Evolutionary conservation across 2,113 vertebrate species (phyloP), one percentile per base, ranked within the genome.

Genomic region (Scortum barcoo): DNA sequence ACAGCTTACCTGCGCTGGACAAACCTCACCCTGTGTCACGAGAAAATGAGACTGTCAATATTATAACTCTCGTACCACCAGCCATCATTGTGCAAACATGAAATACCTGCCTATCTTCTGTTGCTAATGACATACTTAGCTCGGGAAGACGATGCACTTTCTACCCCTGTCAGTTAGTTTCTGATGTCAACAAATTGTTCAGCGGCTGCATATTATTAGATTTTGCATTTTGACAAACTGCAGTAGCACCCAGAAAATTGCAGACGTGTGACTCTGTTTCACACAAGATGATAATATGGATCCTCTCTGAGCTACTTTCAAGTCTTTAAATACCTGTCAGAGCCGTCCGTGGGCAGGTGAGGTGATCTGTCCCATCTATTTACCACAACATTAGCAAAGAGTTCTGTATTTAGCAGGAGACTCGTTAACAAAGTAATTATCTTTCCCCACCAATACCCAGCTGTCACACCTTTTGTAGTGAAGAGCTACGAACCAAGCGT

Each of bases 31-130:
- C 75, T 46, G 65, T 16, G 36, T 0, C 4, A 74, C 11, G 22
- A 78, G 86, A 57, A 80, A 85, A 88, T 73, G 20, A 72, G 61
- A 63, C 69, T 63, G 71, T 85, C 76, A 75, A 22, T 72, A 74
- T 81, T 38, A 51, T 20, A 57, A 62, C 44, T 19, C 46, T 63
- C 46, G 19, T 14, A 58, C 30, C 42, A 72, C 42, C 28, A 74
- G 42, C 71, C 48, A 36, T 44, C n/a, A 38, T 5, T 0, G 36
- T 42, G 0, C 42, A 71, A 81, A 86, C 53, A 65, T 69, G 10
- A 48, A 76, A 81, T 60, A 67, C 56, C 46, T 61, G 57, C 19
- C 42, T 9, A 30, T 85, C 56, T 28, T 26, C 12, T 1, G 2
- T 42, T 33, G 14, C 36, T 53, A 53, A 79, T 76, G 40, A 57